These are phyloP conservation scores for Sceloporus undulatus DNA, from an alignment of 2,113 vertebrate genomes.

Conservation along the genomic window DNA sequence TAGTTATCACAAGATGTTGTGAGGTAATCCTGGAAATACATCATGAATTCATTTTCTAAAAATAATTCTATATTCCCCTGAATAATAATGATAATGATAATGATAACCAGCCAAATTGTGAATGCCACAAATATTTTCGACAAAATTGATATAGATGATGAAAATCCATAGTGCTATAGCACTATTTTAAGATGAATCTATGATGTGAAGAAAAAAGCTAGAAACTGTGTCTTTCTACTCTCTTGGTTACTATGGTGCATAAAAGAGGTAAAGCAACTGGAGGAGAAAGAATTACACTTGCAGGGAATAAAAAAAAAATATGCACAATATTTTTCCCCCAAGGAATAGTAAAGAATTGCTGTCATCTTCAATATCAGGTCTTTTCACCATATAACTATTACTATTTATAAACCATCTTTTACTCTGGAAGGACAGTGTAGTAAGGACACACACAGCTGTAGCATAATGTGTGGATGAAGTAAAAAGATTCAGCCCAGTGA, in stretches of 20 bases:
- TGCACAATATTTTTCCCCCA: background rate
- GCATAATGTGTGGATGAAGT: conserved; percentile 15
- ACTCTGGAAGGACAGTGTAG: conserved; percentile 17
- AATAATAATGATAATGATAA: conserved; percentile 16
- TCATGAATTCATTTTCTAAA: conserved; percentile 20
- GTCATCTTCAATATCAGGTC: conserved; percentile 21
- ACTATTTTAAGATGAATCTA: conserved; percentile 1
- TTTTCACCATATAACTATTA: conserved; percentile 7
- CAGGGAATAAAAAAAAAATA: background rate
- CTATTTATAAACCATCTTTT: background rate
- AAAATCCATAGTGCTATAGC: conserved; percentile 41
- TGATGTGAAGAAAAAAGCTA: background rate
- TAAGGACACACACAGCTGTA: conserved; percentile 15
- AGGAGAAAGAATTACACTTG: background rate
- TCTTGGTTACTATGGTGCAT: background rate
- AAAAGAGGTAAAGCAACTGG: background rate
- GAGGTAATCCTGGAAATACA: conserved; percentile 27
- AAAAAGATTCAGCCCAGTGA: conserved; percentile 13
- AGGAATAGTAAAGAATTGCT: background rate
- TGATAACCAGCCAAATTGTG: conserved; percentile 42
- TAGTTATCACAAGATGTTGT: conserved; percentile 4
- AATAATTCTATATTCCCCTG: conserved; percentile 28
- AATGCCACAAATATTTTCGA: conserved; percentile 42
- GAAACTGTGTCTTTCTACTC: background rate
- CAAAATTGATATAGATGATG: background rate